These are phyloP conservation scores for Perognathus longimembris DNA, from an alignment of 2,113 vertebrate genomes.

Conservation along the genomic window DNA sequence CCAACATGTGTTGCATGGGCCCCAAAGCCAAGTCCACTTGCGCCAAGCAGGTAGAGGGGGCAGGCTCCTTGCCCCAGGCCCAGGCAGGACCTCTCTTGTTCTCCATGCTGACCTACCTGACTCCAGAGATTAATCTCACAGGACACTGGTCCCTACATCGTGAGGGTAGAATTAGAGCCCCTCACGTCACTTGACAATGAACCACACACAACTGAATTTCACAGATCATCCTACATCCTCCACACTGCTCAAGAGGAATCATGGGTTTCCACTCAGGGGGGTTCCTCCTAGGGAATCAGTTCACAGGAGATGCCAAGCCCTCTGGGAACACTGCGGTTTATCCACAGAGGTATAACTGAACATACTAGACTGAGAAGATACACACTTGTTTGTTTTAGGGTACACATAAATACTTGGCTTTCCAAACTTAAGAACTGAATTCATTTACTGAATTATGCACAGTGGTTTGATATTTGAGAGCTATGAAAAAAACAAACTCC, in stretches of 20 bases:
- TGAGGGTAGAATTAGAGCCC: background rate
- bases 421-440: constrained; percentile 49
- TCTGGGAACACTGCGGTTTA: background rate
- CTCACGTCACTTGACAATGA: background rate
- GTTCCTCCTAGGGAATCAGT: constrained; percentile 41
- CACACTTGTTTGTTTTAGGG: constrained; percentile 15
- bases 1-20: background rate
- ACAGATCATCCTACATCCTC: background rate
- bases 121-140: constrained; percentile 3
- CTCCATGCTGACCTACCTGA: constrained; percentile 32
- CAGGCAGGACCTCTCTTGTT: background rate
- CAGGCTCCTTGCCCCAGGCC: background rate
- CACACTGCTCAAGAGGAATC: background rate
- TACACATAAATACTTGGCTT: constrained; percentile 28
- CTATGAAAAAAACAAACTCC: constrained; percentile 12
- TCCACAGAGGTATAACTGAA: constrained; percentile 25
- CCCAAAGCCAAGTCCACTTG: background rate
- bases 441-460: constrained; percentile 52
- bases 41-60: background rate
- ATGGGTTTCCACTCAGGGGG: background rate
- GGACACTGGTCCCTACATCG: background rate
- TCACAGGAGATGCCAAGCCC: constrained; percentile 7
- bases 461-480: constrained; percentile 52
- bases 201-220: background rate
- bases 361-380: background rate